A percentile compares a stretch with the other conserved stretches of the same genome.
Evolutionary conservation across 2,888 invertebrate genomes (phyloP).

Genomic region (Pachymerium ferrugineum): DNA sequence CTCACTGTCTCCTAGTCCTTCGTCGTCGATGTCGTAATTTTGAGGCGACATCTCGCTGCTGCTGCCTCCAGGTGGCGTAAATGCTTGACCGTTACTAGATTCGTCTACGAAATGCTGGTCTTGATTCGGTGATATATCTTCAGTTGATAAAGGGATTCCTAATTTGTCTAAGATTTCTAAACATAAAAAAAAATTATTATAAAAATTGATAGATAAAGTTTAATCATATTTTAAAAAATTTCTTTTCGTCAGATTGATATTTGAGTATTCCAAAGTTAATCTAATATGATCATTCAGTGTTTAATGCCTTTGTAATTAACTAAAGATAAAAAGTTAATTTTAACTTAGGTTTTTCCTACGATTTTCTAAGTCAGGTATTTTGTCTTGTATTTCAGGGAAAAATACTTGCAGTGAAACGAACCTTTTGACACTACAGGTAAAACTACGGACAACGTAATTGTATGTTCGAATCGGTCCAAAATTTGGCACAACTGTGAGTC

Average conservation of each 20-base stretch:
- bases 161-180: conserved; percentile 34
- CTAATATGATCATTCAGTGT: too few species aligned
- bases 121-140: neutral
- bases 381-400: too few species aligned
- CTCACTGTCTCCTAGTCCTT: conserved; percentile 35
- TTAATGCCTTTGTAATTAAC: too few species aligned
- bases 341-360: too few species aligned
- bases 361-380: too few species aligned
- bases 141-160: conserved; percentile 29
- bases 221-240: too few species aligned
- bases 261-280: too few species aligned
- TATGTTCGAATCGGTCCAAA: conserved; percentile 57
- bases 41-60: neutral
- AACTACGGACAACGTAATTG: conserved; percentile 58
- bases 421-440: conserved; percentile 60
- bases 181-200: conserved; percentile 28
- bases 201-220: too few species aligned
- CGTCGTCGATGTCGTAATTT: conserved; percentile 30
- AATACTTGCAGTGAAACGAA: conserved; percentile 43
- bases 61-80: neutral
- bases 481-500: conserved; percentile 53
- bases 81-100: neutral
- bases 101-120: neutral
- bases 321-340: too few species aligned
- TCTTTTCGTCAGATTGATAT: too few species aligned